Base-by-base conservation (phyloP, 2,113 vertebrate genomes). In the Pseudopodoces humilis region DNA sequence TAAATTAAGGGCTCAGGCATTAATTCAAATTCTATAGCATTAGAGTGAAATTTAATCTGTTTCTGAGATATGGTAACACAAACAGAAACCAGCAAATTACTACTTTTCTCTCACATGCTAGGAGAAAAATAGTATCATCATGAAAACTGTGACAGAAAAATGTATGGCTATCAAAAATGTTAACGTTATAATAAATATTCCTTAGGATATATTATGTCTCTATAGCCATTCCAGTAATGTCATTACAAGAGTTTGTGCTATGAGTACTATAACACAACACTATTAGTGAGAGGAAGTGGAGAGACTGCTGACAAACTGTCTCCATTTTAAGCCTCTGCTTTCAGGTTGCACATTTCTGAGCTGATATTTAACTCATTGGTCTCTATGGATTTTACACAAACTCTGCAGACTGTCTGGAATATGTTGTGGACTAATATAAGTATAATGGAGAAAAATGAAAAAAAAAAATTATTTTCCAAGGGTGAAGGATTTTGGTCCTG, bases 101-200 rank as follows among this genome's bases (percentile, higher is more conserved):
- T 90, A 37, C 10, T 39, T 91, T 94, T 85, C 59, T 78, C 11
- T 91, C 67, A 47, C 28, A 59, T 7, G 18, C 43, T 87, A 65
- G 59, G 25, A 91, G 47, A 82, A 92, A 89, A 82, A 74, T 56
- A 76, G 5, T 11, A 79, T 87, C 20, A 10, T 25, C 20, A 10
- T 25, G 35, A 89, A 92, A 91, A 91, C 1, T 31, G 64, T 95
- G 94, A 82, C 84, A 96, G 84, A 58, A 5, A 94, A 94, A 90
- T 91, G 81, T 70, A 91, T 47, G 35, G 35, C 12, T 85, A 80
- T 91, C 35, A 86, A 75, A 89, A 87, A 65, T 58, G 24, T 68
- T 74, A 80, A 14, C 27, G 58, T 79, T 76, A 79, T n/a, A 80
- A 90, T 44, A 95, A 95, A 69, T 69, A 80, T 46, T 77, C 33